Conservation (phyloP, 2,113 vertebrate genomes). For the Tyto alba region DNA sequence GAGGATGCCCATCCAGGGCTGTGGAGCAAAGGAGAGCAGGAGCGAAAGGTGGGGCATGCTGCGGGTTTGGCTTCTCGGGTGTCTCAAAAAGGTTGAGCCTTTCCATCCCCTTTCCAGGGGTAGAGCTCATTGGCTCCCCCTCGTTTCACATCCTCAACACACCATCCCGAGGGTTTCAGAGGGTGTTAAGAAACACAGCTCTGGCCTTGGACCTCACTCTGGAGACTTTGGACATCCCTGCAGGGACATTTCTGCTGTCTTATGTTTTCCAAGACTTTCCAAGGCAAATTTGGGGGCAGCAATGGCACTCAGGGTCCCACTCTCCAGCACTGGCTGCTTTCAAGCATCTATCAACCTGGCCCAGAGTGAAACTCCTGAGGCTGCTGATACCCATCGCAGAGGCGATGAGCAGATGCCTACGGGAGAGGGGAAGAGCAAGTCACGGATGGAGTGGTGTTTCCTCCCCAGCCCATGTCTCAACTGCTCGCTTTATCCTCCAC, state of each 20-base stretch:
- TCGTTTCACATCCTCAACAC: not conserved
- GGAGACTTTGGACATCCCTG: not conserved
- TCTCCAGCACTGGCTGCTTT: not conserved
- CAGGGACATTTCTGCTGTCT: not conserved
- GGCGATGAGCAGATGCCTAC: rapidly evolving
- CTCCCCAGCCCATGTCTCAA: not conserved
- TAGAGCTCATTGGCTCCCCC: not conserved
- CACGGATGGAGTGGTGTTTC: not conserved
- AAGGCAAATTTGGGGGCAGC: not conserved
- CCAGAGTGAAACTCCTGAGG: rapidly evolving
- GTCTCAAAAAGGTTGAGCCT: not conserved
- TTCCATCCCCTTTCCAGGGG: not conserved
- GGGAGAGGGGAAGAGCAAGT: not conserved
- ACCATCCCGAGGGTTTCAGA: not conserved
- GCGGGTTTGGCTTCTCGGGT: not conserved
- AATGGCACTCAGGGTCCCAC: rapidly evolving
- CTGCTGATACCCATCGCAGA: not conserved
- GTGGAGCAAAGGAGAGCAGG: not conserved
- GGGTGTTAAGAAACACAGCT: not conserved
- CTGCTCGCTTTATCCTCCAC: rapidly evolving
- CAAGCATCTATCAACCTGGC: not conserved
- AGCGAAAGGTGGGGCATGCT: not conserved
- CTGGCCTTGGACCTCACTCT: rapidly evolving
- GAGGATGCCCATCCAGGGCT: not conserved
- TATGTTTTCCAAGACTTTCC: not conserved